These are phyloP conservation scores for Aleadryas rufinucha DNA, from an alignment of 2,113 vertebrate species.

Conservation along the genomic window DNA sequence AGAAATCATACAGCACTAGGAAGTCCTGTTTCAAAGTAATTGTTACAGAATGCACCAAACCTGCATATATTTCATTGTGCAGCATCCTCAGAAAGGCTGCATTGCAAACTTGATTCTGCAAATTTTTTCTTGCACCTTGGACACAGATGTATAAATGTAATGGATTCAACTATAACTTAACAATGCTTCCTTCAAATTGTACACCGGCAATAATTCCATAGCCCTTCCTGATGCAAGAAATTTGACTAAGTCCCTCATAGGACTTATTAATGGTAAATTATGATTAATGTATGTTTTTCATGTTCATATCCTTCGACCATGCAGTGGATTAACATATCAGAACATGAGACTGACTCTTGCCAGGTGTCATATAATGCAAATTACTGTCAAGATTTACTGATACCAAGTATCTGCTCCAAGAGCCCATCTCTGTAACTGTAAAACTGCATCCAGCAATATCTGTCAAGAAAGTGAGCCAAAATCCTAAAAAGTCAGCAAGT, in stretches of 20 bases:
- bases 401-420: not conserved
- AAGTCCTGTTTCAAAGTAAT: not conserved
- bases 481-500: not conserved
- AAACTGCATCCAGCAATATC: not conserved
- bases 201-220: not conserved
- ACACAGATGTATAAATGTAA: not conserved
- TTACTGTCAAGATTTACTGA: not conserved
- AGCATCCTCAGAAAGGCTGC: not conserved
- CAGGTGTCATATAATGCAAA: not conserved
- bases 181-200: not conserved
- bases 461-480: not conserved
- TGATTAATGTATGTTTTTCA: not conserved
- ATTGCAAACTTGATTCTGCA: not conserved
- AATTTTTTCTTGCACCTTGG: not conserved
- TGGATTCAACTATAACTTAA: not conserved
- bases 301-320: not conserved
- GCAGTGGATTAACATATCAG: not conserved
- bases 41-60: not conserved
- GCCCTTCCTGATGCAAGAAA: not conserved
- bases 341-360: not conserved
- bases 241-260: not conserved
- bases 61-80: not conserved
- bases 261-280: not conserved
- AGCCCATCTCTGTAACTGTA: not conserved
- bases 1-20: not conserved